A percentile compares a stretch with the other conserved stretches of the same genome.
Evolutionary conservation across 2,797 vertebrate genomes (phyloP).

Genomic region (Gallinago stenura): DNA sequence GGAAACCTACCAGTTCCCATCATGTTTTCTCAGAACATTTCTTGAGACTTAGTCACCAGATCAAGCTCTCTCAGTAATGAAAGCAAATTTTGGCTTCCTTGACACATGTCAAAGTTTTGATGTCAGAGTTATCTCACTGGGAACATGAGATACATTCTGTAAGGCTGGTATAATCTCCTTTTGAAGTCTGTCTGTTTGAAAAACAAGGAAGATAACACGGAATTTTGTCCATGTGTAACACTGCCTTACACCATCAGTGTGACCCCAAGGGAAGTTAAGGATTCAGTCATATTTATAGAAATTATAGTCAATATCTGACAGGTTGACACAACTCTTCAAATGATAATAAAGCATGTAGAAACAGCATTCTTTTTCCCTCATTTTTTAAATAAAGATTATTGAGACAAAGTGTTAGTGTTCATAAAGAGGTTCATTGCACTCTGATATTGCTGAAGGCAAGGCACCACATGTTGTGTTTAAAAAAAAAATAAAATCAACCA

Average conservation of each 20-base stretch:
- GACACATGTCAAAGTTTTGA: accelerated
- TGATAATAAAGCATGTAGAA: neutral
- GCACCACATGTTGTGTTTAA: neutral
- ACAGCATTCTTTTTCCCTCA: accelerated
- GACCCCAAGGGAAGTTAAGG: neutral
- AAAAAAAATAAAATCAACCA: neutral
- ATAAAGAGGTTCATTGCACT: neutral
- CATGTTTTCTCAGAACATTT: neutral
- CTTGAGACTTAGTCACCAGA: neutral
- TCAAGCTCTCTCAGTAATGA: neutral
- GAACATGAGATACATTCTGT: neutral
- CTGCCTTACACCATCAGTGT: neutral
- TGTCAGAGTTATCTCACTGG: neutral
- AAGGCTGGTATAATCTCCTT: neutral
- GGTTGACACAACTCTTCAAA: neutral
- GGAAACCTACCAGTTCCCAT: neutral
- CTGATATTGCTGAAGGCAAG: neutral
- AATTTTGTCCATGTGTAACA: neutral
- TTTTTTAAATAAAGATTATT: neutral
- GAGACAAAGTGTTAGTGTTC: neutral
- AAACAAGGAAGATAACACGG: neutral
- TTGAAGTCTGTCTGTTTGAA: neutral
- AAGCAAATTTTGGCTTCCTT: neutral
- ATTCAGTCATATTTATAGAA: neutral
- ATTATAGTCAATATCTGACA: neutral